phyloP scores from a whole-genome alignment of 2,888 invertebrate genomes.

The Pogonocherus hispidulus region DNA sequence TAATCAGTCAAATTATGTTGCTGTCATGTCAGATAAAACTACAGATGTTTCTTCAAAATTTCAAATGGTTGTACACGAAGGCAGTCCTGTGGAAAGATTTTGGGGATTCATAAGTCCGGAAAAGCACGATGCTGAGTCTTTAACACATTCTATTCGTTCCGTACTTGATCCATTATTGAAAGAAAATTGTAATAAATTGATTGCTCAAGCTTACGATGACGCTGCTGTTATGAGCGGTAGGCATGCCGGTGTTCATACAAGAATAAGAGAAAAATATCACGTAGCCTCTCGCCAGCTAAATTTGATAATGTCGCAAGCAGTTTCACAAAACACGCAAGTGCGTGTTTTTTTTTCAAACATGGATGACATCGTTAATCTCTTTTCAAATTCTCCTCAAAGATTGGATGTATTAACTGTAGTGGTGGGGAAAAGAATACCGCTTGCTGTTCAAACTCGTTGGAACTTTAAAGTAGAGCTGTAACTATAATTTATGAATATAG shows the following conservation, averaged over 20 bases:
- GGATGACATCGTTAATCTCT: conserved; percentile 5
- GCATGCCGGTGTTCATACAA: conserved; percentile 37
- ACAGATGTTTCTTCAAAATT: conserved; percentile 46
- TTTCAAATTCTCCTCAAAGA: conserved; percentile 6
- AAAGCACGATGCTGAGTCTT: conserved; percentile 14
- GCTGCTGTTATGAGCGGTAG: conserved; percentile 39
- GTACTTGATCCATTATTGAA: conserved; percentile 36
- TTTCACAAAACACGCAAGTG: conserved; percentile 33
- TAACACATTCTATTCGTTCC: conserved; percentile 20
- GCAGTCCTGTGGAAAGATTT: conserved; percentile 51
- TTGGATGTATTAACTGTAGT: conserved; percentile 23
- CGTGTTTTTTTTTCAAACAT: conserved; percentile 19
- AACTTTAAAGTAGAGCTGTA: conserved; percentile 28
- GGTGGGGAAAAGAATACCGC: conserved; percentile 29
- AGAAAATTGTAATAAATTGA: conserved; percentile 37
- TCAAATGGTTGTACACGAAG: conserved; percentile 48
- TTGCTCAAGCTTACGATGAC: conserved; percentile 44
- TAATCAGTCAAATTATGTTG: conserved; percentile 36
- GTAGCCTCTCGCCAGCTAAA: conserved; percentile 41
- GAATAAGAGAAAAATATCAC: conserved; percentile 38
- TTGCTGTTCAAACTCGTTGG: conserved; percentile 17
- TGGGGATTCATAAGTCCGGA: conserved; percentile 41
- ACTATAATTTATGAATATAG: conserved; percentile 42
- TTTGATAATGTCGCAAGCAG: conserved; percentile 40
- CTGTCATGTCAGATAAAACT: conserved; percentile 58